phyloP scores from a whole-genome alignment of 2,888 invertebrate species.

The Horisme vitalbata region DNA sequence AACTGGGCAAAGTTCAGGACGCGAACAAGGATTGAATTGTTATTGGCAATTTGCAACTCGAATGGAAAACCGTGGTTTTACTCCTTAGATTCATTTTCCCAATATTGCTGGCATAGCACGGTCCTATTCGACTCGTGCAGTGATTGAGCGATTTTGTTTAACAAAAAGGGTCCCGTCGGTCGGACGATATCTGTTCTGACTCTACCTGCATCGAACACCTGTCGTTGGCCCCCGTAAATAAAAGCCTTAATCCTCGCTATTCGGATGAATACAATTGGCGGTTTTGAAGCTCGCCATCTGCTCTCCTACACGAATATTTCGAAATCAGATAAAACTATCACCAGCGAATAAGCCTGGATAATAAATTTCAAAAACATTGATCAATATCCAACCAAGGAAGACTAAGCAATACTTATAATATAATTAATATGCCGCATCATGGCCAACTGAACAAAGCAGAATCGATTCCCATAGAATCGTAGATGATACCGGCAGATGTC shows the following conservation, averaged over 20 bases:
- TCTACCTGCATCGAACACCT: slow-evolving; percentile 78
- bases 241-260: slow-evolving; percentile 36
- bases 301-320: slow-evolving; percentile 15
- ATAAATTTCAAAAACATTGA: slow-evolving; percentile 6
- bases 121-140: slow-evolving; percentile 28
- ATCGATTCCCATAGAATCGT: slow-evolving; percentile 40
- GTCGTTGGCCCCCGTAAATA: slow-evolving; percentile 55
- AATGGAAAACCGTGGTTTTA: slow-evolving; percentile 27
- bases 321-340: slow-evolving; percentile 12
- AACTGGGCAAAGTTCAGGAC: slow-evolving; percentile 25
- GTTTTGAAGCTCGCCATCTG: slow-evolving; percentile 24
- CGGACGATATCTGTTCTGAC: slow-evolving; percentile 42
- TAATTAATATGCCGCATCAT: slow-evolving; percentile 41
- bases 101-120: slow-evolving; percentile 30
- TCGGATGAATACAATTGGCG: slow-evolving; percentile 24
- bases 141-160: slow-evolving; percentile 46
- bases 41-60: slow-evolving; percentile 34
- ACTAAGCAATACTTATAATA: slow-evolving; percentile 27
- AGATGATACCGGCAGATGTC: slow-evolving; percentile 59
- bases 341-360: slow-evolving; percentile 5
- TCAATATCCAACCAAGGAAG: slow-evolving; percentile 14
- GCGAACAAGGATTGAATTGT: slow-evolving; percentile 32
- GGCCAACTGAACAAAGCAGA: slow-evolving; percentile 41
- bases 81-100: slow-evolving; percentile 21
- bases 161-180: slow-evolving; percentile 50